Evolutionary conservation across 2,888 invertebrate genomes (phyloP).

Genomic region (Hemaris fuciformis): DNA sequence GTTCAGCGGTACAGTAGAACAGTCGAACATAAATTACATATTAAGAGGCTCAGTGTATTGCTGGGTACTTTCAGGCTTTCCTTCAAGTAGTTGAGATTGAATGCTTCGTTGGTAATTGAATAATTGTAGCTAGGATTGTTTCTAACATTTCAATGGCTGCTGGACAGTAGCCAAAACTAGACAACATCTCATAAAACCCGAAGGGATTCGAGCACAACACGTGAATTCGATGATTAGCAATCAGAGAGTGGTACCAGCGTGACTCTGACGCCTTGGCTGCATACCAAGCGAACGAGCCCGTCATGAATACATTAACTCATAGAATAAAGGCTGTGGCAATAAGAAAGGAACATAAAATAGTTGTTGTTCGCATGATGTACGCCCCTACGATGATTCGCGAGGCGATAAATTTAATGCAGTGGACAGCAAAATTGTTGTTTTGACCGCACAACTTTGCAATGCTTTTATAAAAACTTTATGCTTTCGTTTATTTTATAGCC

Average conservation of each 20-base stretch:
- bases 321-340: slow-evolving; percentile 49
- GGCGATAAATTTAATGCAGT: slow-evolving; percentile 74
- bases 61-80: too few relatives aligned
- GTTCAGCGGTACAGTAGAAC: too few relatives aligned
- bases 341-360: slow-evolving; percentile 73
- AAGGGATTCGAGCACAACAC: background rate
- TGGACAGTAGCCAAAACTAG: too few relatives aligned
- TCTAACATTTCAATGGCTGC: background rate
- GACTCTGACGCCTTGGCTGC: background rate
- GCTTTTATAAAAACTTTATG: slow-evolving; percentile 50
- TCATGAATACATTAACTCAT: slow-evolving; percentile 40
- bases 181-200: background rate
- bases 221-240: background rate
- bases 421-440: slow-evolving; percentile 80
- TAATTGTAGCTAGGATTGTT: background rate
- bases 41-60: too few relatives aligned
- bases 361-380: slow-evolving; percentile 71
- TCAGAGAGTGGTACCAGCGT: background rate
- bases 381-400: slow-evolving; percentile 75
- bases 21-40: too few relatives aligned
- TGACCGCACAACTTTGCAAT: slow-evolving; percentile 65
- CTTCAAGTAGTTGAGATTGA: too few relatives aligned
- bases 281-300: background rate
- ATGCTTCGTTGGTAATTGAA: too few relatives aligned
- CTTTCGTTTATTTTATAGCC: slow-evolving; percentile 56